Base-by-base conservation (phyloP, 2,113 vertebrate species). In the Rhipidura dahli region DNA sequence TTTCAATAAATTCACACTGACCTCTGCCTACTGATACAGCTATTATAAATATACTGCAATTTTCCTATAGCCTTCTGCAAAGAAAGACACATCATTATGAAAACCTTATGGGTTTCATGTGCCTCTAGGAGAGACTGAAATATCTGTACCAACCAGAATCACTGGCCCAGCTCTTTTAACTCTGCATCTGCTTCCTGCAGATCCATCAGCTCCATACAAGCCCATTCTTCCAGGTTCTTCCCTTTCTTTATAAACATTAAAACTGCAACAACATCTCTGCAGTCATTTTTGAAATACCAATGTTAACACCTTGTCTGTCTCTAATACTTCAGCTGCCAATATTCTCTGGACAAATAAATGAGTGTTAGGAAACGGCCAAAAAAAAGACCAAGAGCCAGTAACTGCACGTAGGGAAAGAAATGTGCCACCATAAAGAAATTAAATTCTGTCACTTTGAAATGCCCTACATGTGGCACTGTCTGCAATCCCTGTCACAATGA, bases 1-100 rank as follows among this genome's bases (percentile, higher is more conserved):
- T 78, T 87, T 73, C 87, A 87, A 1, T 71, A 53, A 31, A 90
- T 57, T 37, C 60, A 82, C 75, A 39, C 37, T 92, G 95, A 94
- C 70, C 79, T 86, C 75, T 85, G 75, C 57, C 80, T 87, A 82
- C 27, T 31, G 28, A 92, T 77, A 87, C 37, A 76, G 63, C 65
- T 39, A 60, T 89, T 82, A 59, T 5, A 21, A 14, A 39, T 24
- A 30, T 28, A 70, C 39, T 70, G 21, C 3, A 14, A 82, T 85
- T 82, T 87, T 51, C 65, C 70, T 51, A 60, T 2, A 90, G 83
- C 40, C 13, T 86, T 93, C 73, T 83, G 45, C 82, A 79, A 83
- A 82, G 66, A 84, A 92, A 68, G 22, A 83, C 20, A 45, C 31
- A 33, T 63, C 56, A 85, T 91, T 61, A 76, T 19, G 31, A 72